A percentile compares a stretch with the other conserved stretches of the same genome.
Evolutionary conservation across 1,140 invertebrate species (phyloP).

Genomic region (Orchesella cincta): DNA sequence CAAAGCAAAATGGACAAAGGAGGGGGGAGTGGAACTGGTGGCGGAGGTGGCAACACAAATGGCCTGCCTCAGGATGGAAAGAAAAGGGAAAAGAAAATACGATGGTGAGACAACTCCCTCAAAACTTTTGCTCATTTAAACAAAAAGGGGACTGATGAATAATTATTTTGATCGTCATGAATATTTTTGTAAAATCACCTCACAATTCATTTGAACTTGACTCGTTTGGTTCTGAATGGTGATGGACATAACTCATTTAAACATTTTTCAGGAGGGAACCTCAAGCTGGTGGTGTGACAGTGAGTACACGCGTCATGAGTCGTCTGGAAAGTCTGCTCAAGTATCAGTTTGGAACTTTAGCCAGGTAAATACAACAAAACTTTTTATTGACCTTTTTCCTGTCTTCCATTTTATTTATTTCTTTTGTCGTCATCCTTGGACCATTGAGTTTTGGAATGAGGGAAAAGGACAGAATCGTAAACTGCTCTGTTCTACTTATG

Average conservation of each 20-base stretch:
- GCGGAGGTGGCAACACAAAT: background rate
- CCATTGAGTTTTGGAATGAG: too few species aligned
- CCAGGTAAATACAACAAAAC: too few species aligned
- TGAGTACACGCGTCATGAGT: slow-evolving; percentile 29
- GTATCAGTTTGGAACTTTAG: slow-evolving; percentile 32
- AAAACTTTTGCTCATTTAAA: background rate
- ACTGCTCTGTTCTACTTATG: too few species aligned
- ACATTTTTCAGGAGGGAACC: background rate
- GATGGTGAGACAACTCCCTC: background rate
- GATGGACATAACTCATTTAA: background rate
- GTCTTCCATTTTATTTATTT: too few species aligned
- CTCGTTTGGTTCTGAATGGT: background rate
- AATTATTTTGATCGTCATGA: too few species aligned
- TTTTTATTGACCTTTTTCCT: too few species aligned
- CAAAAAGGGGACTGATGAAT: too few species aligned
- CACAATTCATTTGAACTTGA: too few species aligned
- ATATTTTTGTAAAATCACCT: too few species aligned
- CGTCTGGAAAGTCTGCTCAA: slow-evolving; percentile 31
- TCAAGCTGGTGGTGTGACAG: slow-evolving; percentile 10
- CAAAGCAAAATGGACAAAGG: background rate
- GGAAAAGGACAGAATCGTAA: too few species aligned
- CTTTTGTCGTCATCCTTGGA: too few species aligned
- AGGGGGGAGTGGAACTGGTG: background rate
- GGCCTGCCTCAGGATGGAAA: background rate
- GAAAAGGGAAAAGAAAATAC: slow-evolving; percentile 18